Evolutionary conservation across 2,113 vertebrate genomes (phyloP), one percentile per base, ranked within the genome.

Genomic region (Silurus asotus): DNA sequence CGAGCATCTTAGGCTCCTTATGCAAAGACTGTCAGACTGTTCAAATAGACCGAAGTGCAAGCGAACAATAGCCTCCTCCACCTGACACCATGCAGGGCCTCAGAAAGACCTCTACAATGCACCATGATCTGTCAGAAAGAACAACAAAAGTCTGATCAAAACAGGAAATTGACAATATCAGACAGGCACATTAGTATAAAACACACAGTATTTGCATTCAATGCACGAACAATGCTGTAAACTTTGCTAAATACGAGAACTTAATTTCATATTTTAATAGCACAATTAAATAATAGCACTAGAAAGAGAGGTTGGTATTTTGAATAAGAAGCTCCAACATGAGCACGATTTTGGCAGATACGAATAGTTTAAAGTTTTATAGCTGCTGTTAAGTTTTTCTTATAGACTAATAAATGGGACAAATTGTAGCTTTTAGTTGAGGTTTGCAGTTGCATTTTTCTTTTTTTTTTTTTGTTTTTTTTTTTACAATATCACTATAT

Each of bases 11-110:
- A 78, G 61, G 87, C 55, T 58, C 51, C n/a, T 55, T 83, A 81
- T 86, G 81, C 62, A 81, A 51, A 80, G 61, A 65, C 69, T 78
- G 56, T 78, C 62, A 83, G 7, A 53, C 83, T 81, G 65, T 87
- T 87, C 80, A 87, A 87, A 89, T 76, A 87, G 51, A 82, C 58
- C 49, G 51, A 79, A 87, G 51, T 78, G 48, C 86, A 87, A 15
- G 56, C 28, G 61, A 87, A 89, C 88, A 85, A 89, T 72, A 67
- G 64, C n/a, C 37, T 3, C 23, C 61, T 84, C 61, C 88, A 89
- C 87, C 84, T 87, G 81, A 86, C 82, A 75, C 55, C 76, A 37
- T 2, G 37, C 37, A 49, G 64, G 56, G 5, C 64, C 75, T 69
- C 59, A 45, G 53, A 85, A 45, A 88, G 83, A 64, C 59, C 53